These are phyloP conservation scores for Plutomurus gul DNA, from an alignment of 1,140 invertebrate species.

Conservation along the genomic window DNA sequence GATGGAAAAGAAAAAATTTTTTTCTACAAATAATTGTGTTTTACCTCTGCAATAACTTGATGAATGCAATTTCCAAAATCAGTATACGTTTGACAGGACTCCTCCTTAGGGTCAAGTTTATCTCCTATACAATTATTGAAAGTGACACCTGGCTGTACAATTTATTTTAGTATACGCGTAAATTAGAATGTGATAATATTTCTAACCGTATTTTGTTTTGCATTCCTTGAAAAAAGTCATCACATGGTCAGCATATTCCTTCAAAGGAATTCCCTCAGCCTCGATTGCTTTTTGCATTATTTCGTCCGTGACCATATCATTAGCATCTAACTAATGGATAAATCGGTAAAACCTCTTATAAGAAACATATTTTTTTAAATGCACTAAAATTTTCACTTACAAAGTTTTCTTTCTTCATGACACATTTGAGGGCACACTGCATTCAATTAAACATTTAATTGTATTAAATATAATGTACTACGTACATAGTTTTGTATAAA, in stretches of 20 bases:
- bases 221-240: neutral
- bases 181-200: neutral
- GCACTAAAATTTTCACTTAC: neutral
- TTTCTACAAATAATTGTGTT: neutral
- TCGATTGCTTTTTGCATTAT: neutral
- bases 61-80: conserved; percentile 2
- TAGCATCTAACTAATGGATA: neutral
- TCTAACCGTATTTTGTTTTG: neutral
- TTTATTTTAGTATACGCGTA: neutral
- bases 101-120: neutral
- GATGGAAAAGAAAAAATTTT: neutral
- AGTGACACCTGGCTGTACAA: no score
- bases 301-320: neutral
- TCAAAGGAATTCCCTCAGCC: neutral
- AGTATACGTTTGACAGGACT: neutral
- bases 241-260: neutral
- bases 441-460: neutral
- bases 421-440: neutral
- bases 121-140: neutral
- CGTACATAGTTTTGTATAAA: neutral
- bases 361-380: neutral
- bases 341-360: neutral
- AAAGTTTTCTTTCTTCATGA: neutral
- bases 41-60: conserved; percentile 6
- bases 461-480: neutral